A percentile compares a stretch with the other conserved stretches of the same genome.
Conservation (phyloP, 2,113 vertebrate species). For the Oryzias melastigma region DNA sequence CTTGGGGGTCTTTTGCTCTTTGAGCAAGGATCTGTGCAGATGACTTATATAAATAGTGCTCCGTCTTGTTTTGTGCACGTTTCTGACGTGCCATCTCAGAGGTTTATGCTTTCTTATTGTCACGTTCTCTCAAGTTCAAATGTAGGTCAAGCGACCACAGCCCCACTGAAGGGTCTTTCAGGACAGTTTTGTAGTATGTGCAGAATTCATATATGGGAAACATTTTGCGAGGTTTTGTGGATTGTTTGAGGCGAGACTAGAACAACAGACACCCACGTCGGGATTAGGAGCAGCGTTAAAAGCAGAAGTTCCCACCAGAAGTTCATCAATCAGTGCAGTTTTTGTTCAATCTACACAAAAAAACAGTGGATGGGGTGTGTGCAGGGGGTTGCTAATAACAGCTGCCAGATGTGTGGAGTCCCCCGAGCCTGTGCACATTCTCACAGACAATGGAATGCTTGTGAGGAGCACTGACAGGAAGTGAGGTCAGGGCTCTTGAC, state of each 20-base stretch:
- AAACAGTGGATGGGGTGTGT: background rate
- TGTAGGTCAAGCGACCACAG: slow-evolving; percentile 20
- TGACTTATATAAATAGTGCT: background rate
- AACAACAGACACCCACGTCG: background rate
- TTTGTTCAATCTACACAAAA: slow-evolving; percentile 1
- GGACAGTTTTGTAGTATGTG: background rate
- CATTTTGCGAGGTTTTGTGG: background rate
- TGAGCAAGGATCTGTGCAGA: slow-evolving; percentile 5
- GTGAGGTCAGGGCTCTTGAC: slow-evolving; percentile 80
- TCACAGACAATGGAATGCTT: slow-evolving; percentile 83
- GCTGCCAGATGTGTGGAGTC: slow-evolving; percentile 81
- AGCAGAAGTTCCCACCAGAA: background rate
- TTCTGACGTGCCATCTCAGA: background rate
- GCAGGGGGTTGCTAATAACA: slow-evolving; percentile 74
- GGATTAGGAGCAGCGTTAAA: background rate
- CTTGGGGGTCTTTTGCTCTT: slow-evolving; percentile 29
- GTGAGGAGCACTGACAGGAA: slow-evolving; percentile 79
- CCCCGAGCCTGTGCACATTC: slow-evolving; percentile 74
- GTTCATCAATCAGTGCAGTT: background rate
- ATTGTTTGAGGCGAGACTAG: background rate
- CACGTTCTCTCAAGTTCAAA: slow-evolving; percentile 33
- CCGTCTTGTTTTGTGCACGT: background rate
- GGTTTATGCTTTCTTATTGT: background rate
- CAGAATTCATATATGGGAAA: background rate
- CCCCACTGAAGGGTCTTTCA: background rate